phyloP scores from a whole-genome alignment of 2,888 invertebrate genomes.

The Spodoptera littoralis region DNA sequence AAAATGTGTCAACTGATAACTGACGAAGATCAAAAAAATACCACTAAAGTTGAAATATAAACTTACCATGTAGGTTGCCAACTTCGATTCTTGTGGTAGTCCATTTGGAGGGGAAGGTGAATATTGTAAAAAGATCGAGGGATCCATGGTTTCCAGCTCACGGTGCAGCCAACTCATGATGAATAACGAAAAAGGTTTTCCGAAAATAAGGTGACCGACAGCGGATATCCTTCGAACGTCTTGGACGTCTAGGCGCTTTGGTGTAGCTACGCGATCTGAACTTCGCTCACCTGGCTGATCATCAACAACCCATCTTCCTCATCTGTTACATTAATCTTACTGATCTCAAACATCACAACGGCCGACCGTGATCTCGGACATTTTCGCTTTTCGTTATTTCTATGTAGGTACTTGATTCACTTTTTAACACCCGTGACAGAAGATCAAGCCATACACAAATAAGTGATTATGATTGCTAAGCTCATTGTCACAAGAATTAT shows the following conservation, averaged over 20 bases:
- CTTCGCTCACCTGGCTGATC: conserved; percentile 44
- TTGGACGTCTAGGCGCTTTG: conserved; percentile 39
- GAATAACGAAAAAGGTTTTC: conserved; percentile 31
- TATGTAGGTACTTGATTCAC: conserved; percentile 42
- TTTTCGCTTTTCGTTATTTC: conserved; percentile 56
- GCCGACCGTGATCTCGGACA: conserved; percentile 55
- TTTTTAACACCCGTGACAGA: conserved; percentile 56
- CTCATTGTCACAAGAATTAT: conserved; percentile 52
- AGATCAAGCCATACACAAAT: conserved; percentile 65
- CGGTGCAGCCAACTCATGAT: conserved; percentile 60
- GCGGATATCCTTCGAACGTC: conserved; percentile 24
- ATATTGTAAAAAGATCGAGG: conserved; percentile 90
- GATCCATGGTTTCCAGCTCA: conserved; percentile 90
- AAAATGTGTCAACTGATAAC: conserved; percentile 20
- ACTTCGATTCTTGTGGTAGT: conserved; percentile 94
- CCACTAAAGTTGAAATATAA: conserved; percentile 8
- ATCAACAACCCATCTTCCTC: conserved; percentile 64
- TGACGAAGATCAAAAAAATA: conserved; percentile 3
- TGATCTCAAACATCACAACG: conserved; percentile 60
- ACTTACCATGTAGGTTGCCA: conserved; percentile 94
- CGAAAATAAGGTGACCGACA: conserved; percentile 35
- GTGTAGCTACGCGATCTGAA: conserved; percentile 46
- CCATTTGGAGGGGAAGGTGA: conserved; percentile 90
- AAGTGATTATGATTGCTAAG: conserved; percentile 33
- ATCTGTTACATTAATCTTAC: conserved; percentile 40